These are phyloP conservation scores for Brachylomia viminalis DNA, from an alignment of 2,888 invertebrate species.

Conservation along the genomic window DNA sequence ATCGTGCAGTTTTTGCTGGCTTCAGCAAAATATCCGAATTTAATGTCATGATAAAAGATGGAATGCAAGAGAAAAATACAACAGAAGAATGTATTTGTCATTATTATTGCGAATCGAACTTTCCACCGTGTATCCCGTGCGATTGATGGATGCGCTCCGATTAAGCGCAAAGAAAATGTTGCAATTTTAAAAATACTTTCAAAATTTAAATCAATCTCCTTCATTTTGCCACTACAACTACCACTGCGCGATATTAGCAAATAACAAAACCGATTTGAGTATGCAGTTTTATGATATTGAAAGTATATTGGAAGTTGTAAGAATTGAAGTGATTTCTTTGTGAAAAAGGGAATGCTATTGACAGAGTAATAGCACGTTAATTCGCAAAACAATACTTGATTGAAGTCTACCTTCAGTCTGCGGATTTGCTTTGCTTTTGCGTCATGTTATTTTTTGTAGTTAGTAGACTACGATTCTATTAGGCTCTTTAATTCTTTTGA, in stretches of 20 bases:
- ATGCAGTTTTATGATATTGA: conserved; percentile 13
- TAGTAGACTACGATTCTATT: background rate
- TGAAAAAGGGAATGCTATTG: conserved; percentile 65
- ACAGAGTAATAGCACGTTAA: conserved; percentile 55
- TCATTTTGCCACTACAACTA: conserved; percentile 49
- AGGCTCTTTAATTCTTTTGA: background rate
- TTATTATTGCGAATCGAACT: conserved; percentile 62
- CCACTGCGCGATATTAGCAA: background rate
- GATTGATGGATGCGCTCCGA: conserved; percentile 72
- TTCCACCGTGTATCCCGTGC: conserved; percentile 68
- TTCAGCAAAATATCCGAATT: conserved; percentile 70
- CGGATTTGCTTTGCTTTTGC: conserved; percentile 38
- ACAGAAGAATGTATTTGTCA: conserved; percentile 45
- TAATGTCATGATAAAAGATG: conserved; percentile 72
- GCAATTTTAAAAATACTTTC: conserved; percentile 71
- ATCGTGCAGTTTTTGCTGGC: conserved; percentile 78
- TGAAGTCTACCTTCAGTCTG: conserved; percentile 14
- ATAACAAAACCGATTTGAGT: conserved; percentile 11
- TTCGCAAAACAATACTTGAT: conserved; percentile 33
- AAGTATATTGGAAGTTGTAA: conserved; percentile 21
- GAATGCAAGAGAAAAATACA: conserved; percentile 71
- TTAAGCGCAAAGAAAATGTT: conserved; percentile 68
- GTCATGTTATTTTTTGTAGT: background rate
- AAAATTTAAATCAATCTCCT: conserved; percentile 64
- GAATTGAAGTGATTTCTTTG: conserved; percentile 55